Conservation (phyloP, 2,113 vertebrate species). For the Synchiropus splendidus region DNA sequence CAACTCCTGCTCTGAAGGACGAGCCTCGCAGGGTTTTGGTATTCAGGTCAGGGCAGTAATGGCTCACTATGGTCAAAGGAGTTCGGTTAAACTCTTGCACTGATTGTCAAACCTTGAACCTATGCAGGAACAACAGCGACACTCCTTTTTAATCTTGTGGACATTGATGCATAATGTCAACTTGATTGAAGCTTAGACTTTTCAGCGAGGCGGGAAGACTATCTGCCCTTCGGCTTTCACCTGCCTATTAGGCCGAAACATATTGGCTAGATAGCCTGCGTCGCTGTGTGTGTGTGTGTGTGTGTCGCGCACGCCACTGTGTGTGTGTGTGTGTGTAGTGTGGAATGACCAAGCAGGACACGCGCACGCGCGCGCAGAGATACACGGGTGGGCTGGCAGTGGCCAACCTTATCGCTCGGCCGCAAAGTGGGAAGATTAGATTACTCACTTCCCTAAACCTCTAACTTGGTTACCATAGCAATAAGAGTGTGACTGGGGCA, state of each 20-base stretch:
- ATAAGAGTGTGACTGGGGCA: slow-evolving; percentile 41
- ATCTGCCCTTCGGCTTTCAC: slow-evolving; percentile 39
- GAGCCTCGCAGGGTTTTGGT: no score
- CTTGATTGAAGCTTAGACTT: slow-evolving; percentile 28
- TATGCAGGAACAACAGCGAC: slow-evolving; percentile 1
- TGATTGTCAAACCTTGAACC: no score
- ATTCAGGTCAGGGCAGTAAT: no score
- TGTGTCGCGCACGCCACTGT: no score
- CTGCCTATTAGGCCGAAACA: slow-evolving; percentile 52
- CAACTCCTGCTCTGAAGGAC: no score
- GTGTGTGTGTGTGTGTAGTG: slow-evolving; percentile 14
- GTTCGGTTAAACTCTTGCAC: background rate
- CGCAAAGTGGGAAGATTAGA: slow-evolving; percentile 64
- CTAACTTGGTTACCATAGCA: slow-evolving; percentile 68
- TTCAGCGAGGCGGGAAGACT: slow-evolving; percentile 23
- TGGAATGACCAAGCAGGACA: slow-evolving; percentile 35
- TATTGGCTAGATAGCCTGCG: slow-evolving; percentile 38
- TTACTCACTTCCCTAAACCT: slow-evolving; percentile 63
- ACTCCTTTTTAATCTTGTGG: slow-evolving; percentile 13
- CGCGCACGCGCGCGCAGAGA: slow-evolving; percentile 12
- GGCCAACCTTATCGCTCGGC: slow-evolving; percentile 44
- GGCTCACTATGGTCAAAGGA: no score
- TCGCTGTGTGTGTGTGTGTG: slow-evolving; percentile 6
- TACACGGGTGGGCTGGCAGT: slow-evolving; percentile 26
- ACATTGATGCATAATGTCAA: slow-evolving; percentile 28